Conservation (phyloP, 2,113 vertebrate genomes). For the Tinamus guttatus region DNA sequence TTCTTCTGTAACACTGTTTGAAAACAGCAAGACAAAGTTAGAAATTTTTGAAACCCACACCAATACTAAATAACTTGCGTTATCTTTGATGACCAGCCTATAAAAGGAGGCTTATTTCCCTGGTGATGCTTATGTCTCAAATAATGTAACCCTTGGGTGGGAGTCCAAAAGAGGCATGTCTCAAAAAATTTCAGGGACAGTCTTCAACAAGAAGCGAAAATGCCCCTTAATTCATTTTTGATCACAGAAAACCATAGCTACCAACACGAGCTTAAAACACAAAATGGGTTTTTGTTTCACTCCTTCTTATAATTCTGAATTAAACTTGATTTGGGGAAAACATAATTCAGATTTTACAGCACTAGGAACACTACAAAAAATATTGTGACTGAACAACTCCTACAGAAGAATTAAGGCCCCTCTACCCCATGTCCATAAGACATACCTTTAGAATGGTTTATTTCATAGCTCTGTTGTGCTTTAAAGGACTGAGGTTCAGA, state of each 20-base stretch:
- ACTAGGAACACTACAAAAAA: neutral
- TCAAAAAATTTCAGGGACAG: neutral
- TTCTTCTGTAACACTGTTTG: neutral
- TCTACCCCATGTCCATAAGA: rapidly evolving
- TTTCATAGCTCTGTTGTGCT: conserved; percentile 62
- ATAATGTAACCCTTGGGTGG: neutral
- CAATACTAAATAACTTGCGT: neutral
- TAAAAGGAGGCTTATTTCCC: neutral
- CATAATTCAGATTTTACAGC: neutral
- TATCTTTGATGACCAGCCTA: neutral
- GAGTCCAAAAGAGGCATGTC: neutral
- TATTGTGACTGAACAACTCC: neutral
- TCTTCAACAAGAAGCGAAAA: neutral
- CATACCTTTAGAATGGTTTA: conserved; percentile 74
- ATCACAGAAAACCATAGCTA: neutral
- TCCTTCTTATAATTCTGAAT: neutral
- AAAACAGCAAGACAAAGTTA: rapidly evolving
- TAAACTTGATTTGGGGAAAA: neutral
- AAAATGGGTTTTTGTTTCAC: neutral
- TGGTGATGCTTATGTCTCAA: neutral
- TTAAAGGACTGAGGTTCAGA: conserved; percentile 61
- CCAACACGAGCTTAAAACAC: rapidly evolving
- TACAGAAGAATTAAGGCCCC: neutral
- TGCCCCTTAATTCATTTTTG: neutral
- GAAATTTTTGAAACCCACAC: neutral